phyloP scores from a whole-genome alignment of 2,888 invertebrate genomes.

The Drymonia ruficornis region DNA sequence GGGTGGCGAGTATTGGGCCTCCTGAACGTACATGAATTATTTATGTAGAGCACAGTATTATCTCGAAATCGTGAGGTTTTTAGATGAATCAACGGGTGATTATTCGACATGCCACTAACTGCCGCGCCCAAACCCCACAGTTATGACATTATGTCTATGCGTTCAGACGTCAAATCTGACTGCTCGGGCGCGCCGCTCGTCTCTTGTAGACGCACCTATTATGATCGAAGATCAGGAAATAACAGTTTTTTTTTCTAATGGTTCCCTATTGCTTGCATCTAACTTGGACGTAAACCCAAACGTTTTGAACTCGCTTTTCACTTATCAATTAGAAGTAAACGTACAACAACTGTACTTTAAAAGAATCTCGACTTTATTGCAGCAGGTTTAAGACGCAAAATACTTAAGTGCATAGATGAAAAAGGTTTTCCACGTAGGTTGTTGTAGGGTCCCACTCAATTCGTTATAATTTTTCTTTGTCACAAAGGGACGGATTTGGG shows the following conservation, averaged over 20 bases:
- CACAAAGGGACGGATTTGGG: conserved; percentile 76
- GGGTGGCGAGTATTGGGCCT: conserved; percentile 22
- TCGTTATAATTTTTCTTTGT: conserved; percentile 82
- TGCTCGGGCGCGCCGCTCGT: too few relatives aligned
- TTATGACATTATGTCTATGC: too few relatives aligned
- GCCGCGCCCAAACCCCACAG: too few relatives aligned
- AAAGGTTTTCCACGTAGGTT: conserved; percentile 65
- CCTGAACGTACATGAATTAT: neutral
- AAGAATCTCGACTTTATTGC: conserved; percentile 33
- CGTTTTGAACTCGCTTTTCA: conserved; percentile 18
- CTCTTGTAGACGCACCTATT: too few relatives aligned
- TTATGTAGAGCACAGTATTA: too few relatives aligned
- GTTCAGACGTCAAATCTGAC: too few relatives aligned
- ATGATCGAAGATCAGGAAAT: too few relatives aligned
- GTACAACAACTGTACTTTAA: conserved; percentile 23
- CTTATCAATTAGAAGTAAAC: conserved; percentile 29
- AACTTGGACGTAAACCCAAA: neutral
- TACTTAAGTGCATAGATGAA: conserved; percentile 15
- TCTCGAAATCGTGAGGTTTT: too few relatives aligned
- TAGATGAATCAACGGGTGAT: too few relatives aligned
- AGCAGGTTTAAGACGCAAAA: conserved; percentile 22
- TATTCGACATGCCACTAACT: too few relatives aligned
- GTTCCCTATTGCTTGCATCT: too few relatives aligned
- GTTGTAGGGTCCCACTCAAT: conserved; percentile 65
- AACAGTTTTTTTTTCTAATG: too few relatives aligned